Evolutionary conservation across 2,888 invertebrate genomes (phyloP), one percentile per base, ranked within the genome.

Genomic region (Axea sp.): DNA sequence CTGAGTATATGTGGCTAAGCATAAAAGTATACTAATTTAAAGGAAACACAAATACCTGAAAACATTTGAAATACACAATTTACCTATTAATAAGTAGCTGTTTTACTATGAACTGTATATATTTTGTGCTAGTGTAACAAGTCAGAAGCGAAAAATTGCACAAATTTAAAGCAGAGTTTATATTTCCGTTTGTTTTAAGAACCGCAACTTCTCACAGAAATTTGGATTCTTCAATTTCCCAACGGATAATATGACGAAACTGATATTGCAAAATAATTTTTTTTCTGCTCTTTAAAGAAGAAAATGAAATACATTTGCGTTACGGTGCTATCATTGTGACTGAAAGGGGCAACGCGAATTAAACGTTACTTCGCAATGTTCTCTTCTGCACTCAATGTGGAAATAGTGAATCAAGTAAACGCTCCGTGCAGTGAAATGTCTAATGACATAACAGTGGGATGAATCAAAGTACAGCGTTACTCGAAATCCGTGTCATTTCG

Each of bases 361-460:
- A 65, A 73, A 59, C 12, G 53, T 73, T 73, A 60, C 73, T 39
- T 65, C 73, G 65, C 35, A 43, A 30, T 59, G 59, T 59, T 67
- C 35, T 64, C 49, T 53, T 60, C 60, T 62, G 55, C 31, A 47
- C 60, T 55, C 30, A 72, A 57, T 51, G 64, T 67, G 41, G 73
- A 59, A 73, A 68, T 53, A 47, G 55, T 43, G 47, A 68, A 62
- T 73, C 60, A 55, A 67, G 60, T 47, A 60, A 59, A 72, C 53
- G 59, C 51, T 39, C 26, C n/a, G n/a, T 26, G 53, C 47, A 39
- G 73, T 60, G 73, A 73, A 67, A 73, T 73, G 60, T n/a, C 19
- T 60, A 73, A 73, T 73, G 67, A 73, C 59, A 73, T 73, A 73
- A 67, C 73, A 22, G 39, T 39, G 30, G 26, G 41, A 60, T 47